A percentile compares a stretch with the other conserved stretches of the same genome.
Conservation (phyloP, 2,113 vertebrate genomes). For the Colius striatus region DNA sequence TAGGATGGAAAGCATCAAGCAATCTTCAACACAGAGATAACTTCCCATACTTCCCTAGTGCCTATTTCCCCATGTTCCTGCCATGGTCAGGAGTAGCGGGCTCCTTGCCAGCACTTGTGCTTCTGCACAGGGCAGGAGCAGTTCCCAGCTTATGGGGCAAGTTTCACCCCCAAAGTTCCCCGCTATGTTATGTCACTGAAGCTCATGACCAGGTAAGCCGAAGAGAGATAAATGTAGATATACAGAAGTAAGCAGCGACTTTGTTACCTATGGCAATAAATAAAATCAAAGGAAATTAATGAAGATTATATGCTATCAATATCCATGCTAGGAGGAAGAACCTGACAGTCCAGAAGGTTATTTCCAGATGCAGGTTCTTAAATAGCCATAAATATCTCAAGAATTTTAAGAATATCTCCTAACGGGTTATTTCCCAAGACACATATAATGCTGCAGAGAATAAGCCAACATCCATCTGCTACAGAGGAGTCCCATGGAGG, state of each 20-base stretch:
- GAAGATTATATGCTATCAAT: neutral
- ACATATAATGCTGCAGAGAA: neutral
- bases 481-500: neutral
- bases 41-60: neutral
- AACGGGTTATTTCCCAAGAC: neutral
- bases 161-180: neutral
- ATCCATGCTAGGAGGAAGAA: neutral
- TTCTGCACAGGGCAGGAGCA: neutral
- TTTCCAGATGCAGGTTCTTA: neutral
- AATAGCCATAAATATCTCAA: neutral
- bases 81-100: neutral
- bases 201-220: neutral
- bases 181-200: neutral
- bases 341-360: neutral
- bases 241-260: neutral
- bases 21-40: neutral
- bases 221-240: neutral
- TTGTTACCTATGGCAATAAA: neutral
- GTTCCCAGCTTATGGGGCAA: neutral
- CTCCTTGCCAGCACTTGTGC: neutral
- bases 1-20: slow-evolving; percentile 11
- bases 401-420: neutral
- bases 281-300: neutral
- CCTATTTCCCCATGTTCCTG: neutral
- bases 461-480: neutral